Evolutionary conservation across 2,113 vertebrate species (phyloP), one percentile per base, ranked within the genome.

Genomic region (Lepidiolamprologus cunningtoni): DNA sequence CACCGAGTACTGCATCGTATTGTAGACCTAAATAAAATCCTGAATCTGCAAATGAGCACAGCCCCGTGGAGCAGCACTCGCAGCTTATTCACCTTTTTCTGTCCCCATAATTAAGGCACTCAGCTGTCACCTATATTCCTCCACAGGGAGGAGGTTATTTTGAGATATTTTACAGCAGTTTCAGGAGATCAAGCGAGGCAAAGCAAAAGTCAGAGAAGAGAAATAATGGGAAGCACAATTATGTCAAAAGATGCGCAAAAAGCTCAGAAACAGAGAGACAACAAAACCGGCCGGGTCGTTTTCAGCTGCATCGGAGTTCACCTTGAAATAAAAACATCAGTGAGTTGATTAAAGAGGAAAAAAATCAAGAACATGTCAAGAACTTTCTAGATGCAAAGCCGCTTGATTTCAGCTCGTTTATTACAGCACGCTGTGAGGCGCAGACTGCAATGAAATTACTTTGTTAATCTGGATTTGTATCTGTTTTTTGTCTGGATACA

Each of bases 381-480:
- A 45, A 73, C 21, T 10, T 73, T 45, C 13, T 73, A 45, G 68
- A 73, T 45, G 21, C 3, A 26, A 23, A 23, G 4, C 68, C 1
- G 1, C 37, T 73, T 45, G 5, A 45, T 17, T 61, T n/a, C 11
- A 81, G 53, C 45, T 58, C 5, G 7, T 47, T 84, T 87, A 50
- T 71, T 10, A n/a, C 40, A 79, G n/a, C 53, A 71, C 14, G 6
- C 42, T 0, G 40, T 4, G 10, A 21, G 50, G 71, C 16, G 26
- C 54, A 53, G 33, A 40, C 26, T 9, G 58, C 53, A 17, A 82
- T 81, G 52, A 61, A 83, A 90, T 71, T 1, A 84, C 13, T 52
- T 52, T 16, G 78, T 71, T 66, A 84, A 84, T 55, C 52, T 47
- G 86, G 83, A 83, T 83, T 85, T 73, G 17, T 35, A 35, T 35